Percentiles rank a stretch among this genome's conserved stretches.
phyloP scores from a whole-genome alignment of 1,140 invertebrate species.

The Sinella curviseta region DNA sequence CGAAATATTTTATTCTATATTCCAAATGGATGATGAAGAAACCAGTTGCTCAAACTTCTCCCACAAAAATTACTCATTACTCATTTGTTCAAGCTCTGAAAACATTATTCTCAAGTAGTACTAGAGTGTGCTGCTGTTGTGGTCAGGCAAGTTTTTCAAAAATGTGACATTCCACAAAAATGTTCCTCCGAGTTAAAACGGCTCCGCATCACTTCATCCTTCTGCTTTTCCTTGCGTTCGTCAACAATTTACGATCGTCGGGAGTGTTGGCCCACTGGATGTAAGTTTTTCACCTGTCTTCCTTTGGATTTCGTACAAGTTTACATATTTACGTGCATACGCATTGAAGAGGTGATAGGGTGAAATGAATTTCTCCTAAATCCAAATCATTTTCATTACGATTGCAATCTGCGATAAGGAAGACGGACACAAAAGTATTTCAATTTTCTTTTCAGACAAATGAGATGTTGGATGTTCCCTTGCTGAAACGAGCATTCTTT shows the following conservation, averaged over 20 bases:
- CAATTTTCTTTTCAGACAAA: no score
- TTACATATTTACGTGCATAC: no score
- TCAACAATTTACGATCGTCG: background rate
- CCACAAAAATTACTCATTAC: background rate
- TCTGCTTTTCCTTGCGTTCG: background rate
- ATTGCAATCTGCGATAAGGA: no score
- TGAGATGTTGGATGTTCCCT: no score
- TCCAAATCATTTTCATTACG: no score
- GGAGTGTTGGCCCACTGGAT: conserved; percentile 7
- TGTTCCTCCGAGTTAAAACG: conserved; percentile 14
- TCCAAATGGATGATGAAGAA: conserved; percentile 4
- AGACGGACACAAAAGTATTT: no score
- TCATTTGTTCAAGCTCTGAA: background rate
- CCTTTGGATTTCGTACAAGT: no score
- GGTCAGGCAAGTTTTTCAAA: conserved; percentile 11
- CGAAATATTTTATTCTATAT: no score
- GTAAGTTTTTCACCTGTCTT: background rate
- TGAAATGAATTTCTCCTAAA: no score
- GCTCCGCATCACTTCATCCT: conserved; percentile 1
- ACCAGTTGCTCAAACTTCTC: background rate
- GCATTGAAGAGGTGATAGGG: no score
- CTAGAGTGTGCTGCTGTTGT: background rate
- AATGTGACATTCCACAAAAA: conserved; percentile 21
- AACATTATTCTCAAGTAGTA: no score
- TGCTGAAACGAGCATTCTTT: no score